phyloP scores from a whole-genome alignment of 2,888 invertebrate species.

The Trachelus troglodyta region DNA sequence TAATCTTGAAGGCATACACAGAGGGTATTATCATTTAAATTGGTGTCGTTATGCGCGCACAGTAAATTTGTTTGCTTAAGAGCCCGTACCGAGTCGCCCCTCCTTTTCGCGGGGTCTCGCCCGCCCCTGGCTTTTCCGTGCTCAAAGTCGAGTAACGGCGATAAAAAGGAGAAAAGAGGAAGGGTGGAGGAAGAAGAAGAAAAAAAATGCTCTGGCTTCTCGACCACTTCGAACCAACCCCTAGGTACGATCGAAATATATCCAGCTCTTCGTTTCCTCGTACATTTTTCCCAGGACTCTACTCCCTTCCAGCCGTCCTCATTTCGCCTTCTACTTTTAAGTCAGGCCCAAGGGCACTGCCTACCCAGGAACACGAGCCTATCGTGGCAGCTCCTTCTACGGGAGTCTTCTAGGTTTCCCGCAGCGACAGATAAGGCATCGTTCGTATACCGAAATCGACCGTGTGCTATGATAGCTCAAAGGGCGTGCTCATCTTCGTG shows the following conservation, averaged over 20 bases:
- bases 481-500: slow-evolving; percentile 30
- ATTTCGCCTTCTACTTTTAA: not conserved
- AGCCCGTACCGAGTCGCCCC: not conserved
- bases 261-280: not conserved
- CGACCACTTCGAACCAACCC: not conserved
- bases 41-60: slow-evolving; percentile 46
- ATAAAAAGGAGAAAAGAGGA: not conserved
- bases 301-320: not conserved
- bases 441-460: slow-evolving; percentile 37
- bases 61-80: slow-evolving; percentile 46
- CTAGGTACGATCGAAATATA: not conserved
- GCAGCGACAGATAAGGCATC: slow-evolving; percentile 42
- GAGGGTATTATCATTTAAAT: slow-evolving; percentile 54
- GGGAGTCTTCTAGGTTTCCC: slow-evolving; percentile 43
- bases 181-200: not conserved
- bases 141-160: not conserved
- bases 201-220: not conserved
- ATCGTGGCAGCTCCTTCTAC: slow-evolving; percentile 11
- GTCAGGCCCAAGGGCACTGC: not conserved
- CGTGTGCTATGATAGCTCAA: slow-evolving; percentile 44
- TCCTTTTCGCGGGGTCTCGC: not conserved
- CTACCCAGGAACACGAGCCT: not conserved
- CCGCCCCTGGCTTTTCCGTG: not conserved
- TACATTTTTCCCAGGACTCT: not conserved
- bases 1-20: slow-evolving; percentile 45